phyloP scores from a whole-genome alignment of 1,140 invertebrate species.

The Zaprionus taronus region DNA sequence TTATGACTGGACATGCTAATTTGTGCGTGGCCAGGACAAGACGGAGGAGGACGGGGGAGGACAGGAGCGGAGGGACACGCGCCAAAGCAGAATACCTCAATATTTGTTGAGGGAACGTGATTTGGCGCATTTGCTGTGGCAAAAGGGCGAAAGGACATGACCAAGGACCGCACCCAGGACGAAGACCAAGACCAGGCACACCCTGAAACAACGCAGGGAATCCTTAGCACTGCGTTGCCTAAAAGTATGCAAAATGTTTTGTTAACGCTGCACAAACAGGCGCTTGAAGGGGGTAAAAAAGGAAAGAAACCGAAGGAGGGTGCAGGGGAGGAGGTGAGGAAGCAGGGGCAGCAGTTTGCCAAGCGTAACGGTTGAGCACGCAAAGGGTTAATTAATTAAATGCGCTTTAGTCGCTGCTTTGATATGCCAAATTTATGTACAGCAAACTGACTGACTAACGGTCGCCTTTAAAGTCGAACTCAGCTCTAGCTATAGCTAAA shows the following conservation, averaged over 20 bases:
- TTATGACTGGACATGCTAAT: slow-evolving; percentile 84
- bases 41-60: neutral
- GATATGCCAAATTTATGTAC: slow-evolving; percentile 8
- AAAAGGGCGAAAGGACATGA: slow-evolving; percentile 19
- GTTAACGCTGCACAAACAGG: slow-evolving; percentile 70
- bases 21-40: slow-evolving; percentile 58
- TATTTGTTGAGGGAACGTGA: slow-evolving; percentile 82
- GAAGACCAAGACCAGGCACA: slow-evolving; percentile 3
- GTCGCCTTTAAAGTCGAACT: neutral
- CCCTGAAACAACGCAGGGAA: slow-evolving; percentile 16
- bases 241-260: slow-evolving; percentile 70
- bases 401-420: slow-evolving; percentile 41
- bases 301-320: neutral
- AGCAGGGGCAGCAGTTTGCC: neutral
- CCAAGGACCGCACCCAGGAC: slow-evolving; percentile 55
- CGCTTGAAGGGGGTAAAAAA: slow-evolving; percentile 26
- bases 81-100: slow-evolving; percentile 84
- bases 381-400: slow-evolving; percentile 83
- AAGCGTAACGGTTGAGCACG: slow-evolving; percentile 76
- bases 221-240: slow-evolving; percentile 38
- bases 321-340: too few species aligned
- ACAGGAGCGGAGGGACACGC: slow-evolving; percentile 11
- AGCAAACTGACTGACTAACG: neutral
- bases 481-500: neutral
- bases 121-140: slow-evolving; percentile 73